These are phyloP conservation scores for Dreissena polymorpha DNA, from an alignment of 1,140 invertebrate genomes.

Conservation along the genomic window DNA sequence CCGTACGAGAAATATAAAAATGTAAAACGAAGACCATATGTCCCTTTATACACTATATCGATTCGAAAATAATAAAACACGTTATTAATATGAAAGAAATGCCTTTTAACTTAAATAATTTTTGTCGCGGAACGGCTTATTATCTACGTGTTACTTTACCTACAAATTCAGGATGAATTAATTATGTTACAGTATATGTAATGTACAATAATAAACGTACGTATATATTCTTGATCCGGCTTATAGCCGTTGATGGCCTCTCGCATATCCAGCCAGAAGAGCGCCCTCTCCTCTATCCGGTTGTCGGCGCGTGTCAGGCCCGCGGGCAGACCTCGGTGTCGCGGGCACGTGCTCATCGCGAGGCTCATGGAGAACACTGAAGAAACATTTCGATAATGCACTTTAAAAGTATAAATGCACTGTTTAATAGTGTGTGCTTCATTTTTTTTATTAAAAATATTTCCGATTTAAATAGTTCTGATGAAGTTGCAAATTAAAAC, in stretches of 20 bases:
- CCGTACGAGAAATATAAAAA: too few relatives aligned
- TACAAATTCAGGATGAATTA: background rate
- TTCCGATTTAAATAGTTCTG: too few relatives aligned
- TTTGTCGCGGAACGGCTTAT: background rate
- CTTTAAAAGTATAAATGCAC: too few relatives aligned
- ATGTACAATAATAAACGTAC: background rate
- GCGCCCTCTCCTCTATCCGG: background rate
- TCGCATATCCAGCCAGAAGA: slow-evolving; percentile 28
- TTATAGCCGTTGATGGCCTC: slow-evolving; percentile 23
- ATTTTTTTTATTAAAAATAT: too few relatives aligned
- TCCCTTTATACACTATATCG: too few relatives aligned
- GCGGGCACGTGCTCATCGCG: slow-evolving; percentile 15
- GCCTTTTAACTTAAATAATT: background rate
- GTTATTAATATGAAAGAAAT: background rate
- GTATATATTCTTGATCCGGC: slow-evolving; percentile 27
- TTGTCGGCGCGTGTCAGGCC: slow-evolving; percentile 30
- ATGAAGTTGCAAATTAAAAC: too few relatives aligned
- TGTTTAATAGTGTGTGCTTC: too few relatives aligned
- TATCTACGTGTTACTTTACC: background rate
- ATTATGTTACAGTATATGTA: background rate
- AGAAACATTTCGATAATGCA: too few relatives aligned
- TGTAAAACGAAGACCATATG: too few relatives aligned
- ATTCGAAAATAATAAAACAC: background rate
- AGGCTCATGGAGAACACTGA: background rate
- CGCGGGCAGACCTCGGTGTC: slow-evolving; percentile 36